Conservation (phyloP, 2,888 invertebrate genomes). For the Mamestra brassicae region DNA sequence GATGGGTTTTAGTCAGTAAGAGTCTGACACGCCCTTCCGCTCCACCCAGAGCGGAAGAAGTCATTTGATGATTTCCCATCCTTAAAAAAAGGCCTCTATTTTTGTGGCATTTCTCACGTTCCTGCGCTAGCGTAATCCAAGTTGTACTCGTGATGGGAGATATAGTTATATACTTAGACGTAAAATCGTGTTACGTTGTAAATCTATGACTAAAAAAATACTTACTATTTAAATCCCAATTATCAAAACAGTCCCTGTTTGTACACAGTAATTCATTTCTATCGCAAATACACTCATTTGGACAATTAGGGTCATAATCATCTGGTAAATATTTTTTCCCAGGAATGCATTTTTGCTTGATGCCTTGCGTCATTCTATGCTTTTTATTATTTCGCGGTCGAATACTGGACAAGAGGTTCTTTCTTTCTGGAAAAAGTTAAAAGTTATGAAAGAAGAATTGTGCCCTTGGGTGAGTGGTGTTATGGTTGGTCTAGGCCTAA, state of each 20-base stretch:
- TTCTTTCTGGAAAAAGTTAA: not conserved
- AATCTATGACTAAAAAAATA: not conserved
- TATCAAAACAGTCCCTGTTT: slow-evolving; percentile 8
- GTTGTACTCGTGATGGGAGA: too few relatives aligned
- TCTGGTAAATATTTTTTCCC: slow-evolving; percentile 13
- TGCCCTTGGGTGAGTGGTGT: not conserved
- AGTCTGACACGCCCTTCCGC: too few relatives aligned
- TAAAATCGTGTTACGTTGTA: not conserved
- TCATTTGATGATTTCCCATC: too few relatives aligned
- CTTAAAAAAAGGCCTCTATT: too few relatives aligned
- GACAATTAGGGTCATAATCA: slow-evolving; percentile 29
- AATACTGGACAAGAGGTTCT: not conserved
- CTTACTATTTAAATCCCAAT: slow-evolving; percentile 8
- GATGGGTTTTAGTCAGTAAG: too few relatives aligned
- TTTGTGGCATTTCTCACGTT: too few relatives aligned
- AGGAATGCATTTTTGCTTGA: not conserved
- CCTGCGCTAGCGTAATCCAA: too few relatives aligned
- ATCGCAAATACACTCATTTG: slow-evolving; percentile 45
- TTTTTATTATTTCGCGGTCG: not conserved
- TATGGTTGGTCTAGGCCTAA: too few relatives aligned
- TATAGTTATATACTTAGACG: too few relatives aligned
- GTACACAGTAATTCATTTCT: slow-evolving; percentile 39
- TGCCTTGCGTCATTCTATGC: not conserved
- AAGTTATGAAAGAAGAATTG: too few relatives aligned
- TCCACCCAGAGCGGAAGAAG: too few relatives aligned